phyloP scores from a whole-genome alignment of 2,888 invertebrate species.

The Microdon myrmicae region DNA sequence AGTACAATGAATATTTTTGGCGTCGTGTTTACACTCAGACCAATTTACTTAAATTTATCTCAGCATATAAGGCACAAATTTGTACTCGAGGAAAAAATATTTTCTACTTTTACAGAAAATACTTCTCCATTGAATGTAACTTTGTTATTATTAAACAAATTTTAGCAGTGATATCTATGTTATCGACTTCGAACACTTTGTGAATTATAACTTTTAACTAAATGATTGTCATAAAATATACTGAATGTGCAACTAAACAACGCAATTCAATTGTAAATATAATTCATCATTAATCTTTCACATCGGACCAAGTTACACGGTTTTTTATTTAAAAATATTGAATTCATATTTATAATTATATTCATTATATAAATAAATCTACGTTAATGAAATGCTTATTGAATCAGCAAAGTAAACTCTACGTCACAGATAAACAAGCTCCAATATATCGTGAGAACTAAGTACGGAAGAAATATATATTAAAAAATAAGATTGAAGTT shows the following conservation, averaged over 20 bases:
- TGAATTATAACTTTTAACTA: constrained; percentile 4
- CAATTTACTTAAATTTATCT: constrained; percentile 35
- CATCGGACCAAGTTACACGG: too few species aligned
- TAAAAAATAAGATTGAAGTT: too few species aligned
- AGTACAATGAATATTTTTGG: constrained; percentile 19
- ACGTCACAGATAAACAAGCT: too few species aligned
- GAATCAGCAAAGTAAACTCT: too few species aligned
- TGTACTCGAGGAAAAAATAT: constrained; percentile 54
- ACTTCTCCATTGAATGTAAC: constrained; percentile 23
- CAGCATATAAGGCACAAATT: constrained; percentile 56
- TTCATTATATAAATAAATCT: too few species aligned
- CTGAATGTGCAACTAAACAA: neutral
- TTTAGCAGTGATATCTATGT: neutral
- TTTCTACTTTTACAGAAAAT: constrained; percentile 26
- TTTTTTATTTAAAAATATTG: too few species aligned
- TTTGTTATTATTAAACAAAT: neutral
- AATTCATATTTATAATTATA: too few species aligned
- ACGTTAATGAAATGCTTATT: too few species aligned
- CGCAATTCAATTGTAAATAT: neutral
- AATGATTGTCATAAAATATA: constrained; percentile 19
- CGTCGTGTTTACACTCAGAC: constrained; percentile 16
- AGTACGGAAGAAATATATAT: too few species aligned
- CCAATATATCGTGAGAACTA: too few species aligned
- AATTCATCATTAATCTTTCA: too few species aligned
- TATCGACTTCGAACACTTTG: constrained; percentile 2